phyloP scores from a whole-genome alignment of 1,140 invertebrate species.

The Frieseomelitta varia region DNA sequence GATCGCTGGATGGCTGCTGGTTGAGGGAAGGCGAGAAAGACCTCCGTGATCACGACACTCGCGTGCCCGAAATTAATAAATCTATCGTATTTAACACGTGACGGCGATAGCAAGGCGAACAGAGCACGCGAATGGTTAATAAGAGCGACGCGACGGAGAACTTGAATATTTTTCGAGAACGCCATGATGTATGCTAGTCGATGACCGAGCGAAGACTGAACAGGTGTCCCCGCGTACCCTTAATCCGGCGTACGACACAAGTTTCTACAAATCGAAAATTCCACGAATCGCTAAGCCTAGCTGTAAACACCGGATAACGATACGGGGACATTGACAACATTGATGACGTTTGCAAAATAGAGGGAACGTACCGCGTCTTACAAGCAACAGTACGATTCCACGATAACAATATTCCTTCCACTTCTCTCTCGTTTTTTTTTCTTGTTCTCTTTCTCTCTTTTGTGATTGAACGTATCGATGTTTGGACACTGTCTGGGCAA shows the following conservation, averaged over 20 bases:
- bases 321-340: background rate
- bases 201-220: background rate
- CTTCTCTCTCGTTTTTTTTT: too few species aligned
- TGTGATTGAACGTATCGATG: too few species aligned
- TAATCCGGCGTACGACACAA: background rate
- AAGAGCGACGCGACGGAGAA: background rate
- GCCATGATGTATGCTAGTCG: background rate
- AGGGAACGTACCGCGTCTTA: too few species aligned
- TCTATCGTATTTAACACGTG: background rate
- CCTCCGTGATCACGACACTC: background rate
- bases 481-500: background rate
- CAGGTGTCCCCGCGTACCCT: too few species aligned
- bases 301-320: background rate
- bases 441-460: too few species aligned
- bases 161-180: background rate
- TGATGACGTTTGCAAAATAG: too few species aligned
- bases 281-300: too few species aligned
- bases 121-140: background rate
- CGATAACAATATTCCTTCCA: too few species aligned
- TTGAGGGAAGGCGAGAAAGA: background rate
- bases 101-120: background rate
- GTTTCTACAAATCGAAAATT: background rate
- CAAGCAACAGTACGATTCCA: too few species aligned
- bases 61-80: background rate
- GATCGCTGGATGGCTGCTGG: background rate